Evolutionary conservation across 2,888 invertebrate species (phyloP).

Genomic region (Cataglyphis albicans): DNA sequence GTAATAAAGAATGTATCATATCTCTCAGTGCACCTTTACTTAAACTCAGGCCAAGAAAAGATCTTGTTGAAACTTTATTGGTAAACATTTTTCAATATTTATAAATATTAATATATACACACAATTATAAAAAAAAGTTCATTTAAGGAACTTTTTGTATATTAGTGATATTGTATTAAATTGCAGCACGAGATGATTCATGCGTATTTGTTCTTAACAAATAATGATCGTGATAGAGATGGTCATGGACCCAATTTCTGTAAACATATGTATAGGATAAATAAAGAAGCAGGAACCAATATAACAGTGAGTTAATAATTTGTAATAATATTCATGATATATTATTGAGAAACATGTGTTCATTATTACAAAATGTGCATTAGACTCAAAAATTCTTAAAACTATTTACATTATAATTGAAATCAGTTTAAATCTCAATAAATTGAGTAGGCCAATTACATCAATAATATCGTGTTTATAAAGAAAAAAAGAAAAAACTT

Average conservation of each 20-base stretch:
- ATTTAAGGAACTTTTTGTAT: background rate
- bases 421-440: background rate
- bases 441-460: background rate
- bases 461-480: background rate
- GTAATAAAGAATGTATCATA: constrained; percentile 92
- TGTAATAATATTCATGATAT: constrained; percentile 21
- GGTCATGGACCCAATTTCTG: constrained; percentile 98
- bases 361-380: background rate
- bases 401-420: background rate
- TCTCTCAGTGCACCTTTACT: constrained; percentile 96
- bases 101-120: background rate
- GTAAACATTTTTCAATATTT: constrained; percentile 84
- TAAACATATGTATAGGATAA: constrained; percentile 97
- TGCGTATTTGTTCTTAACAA: constrained; percentile 96
- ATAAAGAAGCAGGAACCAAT: constrained; percentile 93
- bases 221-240: constrained; percentile 94
- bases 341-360: background rate
- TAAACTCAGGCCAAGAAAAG: constrained; percentile 96
- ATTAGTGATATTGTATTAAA: constrained; percentile 35
- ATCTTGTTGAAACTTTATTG: constrained; percentile 98
- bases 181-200: constrained; percentile 99
- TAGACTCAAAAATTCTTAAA: background rate
- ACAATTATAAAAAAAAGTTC: background rate
- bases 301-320: constrained; percentile 89
- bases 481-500: background rate